A percentile compares a stretch with the other conserved stretches of the same genome.
phyloP scores from a whole-genome alignment of 2,797 vertebrate species.

The Hylomyscus alleni region DNA sequence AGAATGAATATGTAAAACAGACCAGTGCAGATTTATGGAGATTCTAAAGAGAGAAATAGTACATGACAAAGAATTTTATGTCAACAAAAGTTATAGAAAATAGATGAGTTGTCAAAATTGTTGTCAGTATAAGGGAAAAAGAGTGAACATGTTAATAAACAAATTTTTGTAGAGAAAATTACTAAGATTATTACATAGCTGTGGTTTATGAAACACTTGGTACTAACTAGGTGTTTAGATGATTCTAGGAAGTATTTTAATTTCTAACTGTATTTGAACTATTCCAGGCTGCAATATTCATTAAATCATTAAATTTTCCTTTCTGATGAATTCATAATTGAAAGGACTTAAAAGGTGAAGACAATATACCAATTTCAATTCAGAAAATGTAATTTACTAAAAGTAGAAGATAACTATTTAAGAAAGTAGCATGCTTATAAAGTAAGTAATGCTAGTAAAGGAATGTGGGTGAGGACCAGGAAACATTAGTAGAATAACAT shows the following conservation, averaged over 20 bases:
- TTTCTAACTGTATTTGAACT: background rate
- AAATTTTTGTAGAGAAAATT: background rate
- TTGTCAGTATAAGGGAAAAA: background rate
- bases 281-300: background rate
- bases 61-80: background rate
- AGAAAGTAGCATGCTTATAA: background rate
- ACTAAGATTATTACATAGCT: background rate
- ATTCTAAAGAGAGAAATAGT: conserved; percentile 9
- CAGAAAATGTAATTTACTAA: conserved; percentile 9
- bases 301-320: background rate
- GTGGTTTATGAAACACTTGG: background rate
- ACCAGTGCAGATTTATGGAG: background rate
- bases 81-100: background rate
- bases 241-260: background rate
- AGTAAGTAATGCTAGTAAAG: background rate
- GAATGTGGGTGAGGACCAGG: background rate
- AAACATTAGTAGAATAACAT: background rate
- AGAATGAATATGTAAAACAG: background rate
- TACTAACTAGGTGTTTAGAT: background rate
- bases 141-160: conserved; percentile 19
- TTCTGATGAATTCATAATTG: background rate
- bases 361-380: background rate
- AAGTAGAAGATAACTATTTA: background rate
- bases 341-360: background rate
- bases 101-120: background rate